Conservation (phyloP, 2,113 vertebrate species). For the Hepsetus odoe region DNA sequence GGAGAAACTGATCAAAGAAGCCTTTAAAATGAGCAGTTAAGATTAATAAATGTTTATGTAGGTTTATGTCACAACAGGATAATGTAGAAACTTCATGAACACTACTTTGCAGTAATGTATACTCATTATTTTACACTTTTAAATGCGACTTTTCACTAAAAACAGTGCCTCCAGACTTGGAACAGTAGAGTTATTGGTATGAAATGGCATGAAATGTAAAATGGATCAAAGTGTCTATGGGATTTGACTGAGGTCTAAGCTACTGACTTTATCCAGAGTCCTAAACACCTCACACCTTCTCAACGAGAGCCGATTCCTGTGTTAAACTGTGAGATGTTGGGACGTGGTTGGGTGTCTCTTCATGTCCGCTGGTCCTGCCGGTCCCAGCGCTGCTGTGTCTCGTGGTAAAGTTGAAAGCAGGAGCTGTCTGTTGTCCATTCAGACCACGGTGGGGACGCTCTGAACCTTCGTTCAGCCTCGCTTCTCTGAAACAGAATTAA, state of each 20-base stretch:
- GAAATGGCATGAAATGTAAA: background rate
- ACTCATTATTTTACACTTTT: too few species aligned
- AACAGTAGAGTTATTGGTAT: too few species aligned
- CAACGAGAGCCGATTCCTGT: background rate
- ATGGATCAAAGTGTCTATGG: background rate
- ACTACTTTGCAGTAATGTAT: too few species aligned
- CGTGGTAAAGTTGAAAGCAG: background rate
- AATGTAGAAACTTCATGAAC: too few species aligned
- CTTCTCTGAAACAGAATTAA: slow-evolving; percentile 12
- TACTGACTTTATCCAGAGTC: background rate
- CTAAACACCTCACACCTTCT: background rate
- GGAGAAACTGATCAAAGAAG: too few species aligned
- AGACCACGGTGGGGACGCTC: background rate
- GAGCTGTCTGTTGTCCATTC: slow-evolving; percentile 9
- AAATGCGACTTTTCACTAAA: too few species aligned
- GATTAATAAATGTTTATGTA: too few species aligned
- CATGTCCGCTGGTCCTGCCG: background rate
- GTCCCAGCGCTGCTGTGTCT: background rate
- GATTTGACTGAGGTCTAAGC: background rate
- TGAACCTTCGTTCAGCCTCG: background rate
- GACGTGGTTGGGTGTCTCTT: background rate
- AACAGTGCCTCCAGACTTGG: too few species aligned
- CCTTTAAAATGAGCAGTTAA: too few species aligned
- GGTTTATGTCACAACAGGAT: too few species aligned
- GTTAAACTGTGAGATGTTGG: background rate